These are phyloP conservation scores for Lepisosteus oculatus DNA, from an alignment of 2,113 vertebrate genomes.

Conservation along the genomic window DNA sequence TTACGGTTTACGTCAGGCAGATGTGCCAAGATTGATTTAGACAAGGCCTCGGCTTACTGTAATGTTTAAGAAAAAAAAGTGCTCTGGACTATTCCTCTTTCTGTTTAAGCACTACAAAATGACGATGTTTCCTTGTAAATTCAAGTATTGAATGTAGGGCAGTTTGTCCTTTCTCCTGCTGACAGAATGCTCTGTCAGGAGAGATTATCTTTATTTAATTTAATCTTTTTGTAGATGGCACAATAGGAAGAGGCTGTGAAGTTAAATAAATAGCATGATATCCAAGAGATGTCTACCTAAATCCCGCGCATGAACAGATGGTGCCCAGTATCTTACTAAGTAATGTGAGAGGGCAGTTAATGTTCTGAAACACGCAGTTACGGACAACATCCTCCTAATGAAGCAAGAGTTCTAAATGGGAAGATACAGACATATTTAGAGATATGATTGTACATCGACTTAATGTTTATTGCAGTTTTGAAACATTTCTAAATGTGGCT, in stretches of 20 bases:
- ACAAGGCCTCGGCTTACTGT: conserved; percentile 81
- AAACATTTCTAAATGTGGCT: conserved; percentile 17
- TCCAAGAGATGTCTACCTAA: conserved; percentile 70
- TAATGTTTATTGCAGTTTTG: conserved; percentile 20
- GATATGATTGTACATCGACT: conserved; percentile 20
- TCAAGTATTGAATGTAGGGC: conserved; percentile 55
- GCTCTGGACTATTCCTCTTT: conserved; percentile 54
- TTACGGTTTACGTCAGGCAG: conserved; percentile 84
- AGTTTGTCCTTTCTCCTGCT: conserved; percentile 47
- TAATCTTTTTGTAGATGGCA: conserved; percentile 61
- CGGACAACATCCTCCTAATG: conserved; percentile 53
- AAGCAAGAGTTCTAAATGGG: conserved; percentile 48
- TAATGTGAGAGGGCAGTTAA: conserved; percentile 81
- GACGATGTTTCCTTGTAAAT: conserved; percentile 30
- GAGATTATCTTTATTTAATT: conserved; percentile 83
- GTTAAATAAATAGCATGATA: conserved; percentile 83
- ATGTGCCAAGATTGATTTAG: conserved; percentile 87
- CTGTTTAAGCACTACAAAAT: conserved; percentile 61
- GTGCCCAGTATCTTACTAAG: conserved; percentile 72
- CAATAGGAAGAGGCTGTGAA: conserved; percentile 69
- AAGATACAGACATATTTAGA: conserved; percentile 37
- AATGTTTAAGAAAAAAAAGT: conserved; percentile 57
- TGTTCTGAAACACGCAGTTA: conserved; percentile 73
- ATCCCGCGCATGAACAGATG: conserved; percentile 78
- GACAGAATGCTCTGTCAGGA: conserved; percentile 57